Evolutionary conservation across 37 sponge, comb jelly and placozoan species (phyloP).

Genomic region (Hormiphora californensis): DNA sequence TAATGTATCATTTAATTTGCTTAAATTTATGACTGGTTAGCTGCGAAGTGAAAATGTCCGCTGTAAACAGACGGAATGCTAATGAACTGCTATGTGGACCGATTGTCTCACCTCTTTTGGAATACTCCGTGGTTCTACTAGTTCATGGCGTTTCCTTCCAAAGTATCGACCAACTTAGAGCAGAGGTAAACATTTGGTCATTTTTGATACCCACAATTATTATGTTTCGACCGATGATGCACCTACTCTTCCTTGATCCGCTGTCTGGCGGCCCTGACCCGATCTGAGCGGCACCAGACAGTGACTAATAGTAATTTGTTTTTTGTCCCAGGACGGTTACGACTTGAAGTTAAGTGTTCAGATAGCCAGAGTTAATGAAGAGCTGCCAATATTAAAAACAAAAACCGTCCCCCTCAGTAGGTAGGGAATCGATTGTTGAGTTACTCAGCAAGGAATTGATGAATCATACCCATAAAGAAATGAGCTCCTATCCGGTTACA

Average conservation of each 20-base stretch:
- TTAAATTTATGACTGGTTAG: too few species aligned
- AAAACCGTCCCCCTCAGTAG: not conserved
- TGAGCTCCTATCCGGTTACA: too few species aligned
- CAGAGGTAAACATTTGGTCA: not conserved
- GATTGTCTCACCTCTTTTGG: not conserved
- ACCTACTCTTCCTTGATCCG: too few species aligned
- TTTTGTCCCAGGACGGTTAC: too few species aligned
- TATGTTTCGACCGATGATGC: too few species aligned
- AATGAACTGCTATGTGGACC: constrained; percentile 41
- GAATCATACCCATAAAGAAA: not conserved
- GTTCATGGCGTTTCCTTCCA: not conserved
- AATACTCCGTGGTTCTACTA: constrained; percentile 10
- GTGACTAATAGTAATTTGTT: too few species aligned
- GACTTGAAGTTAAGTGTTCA: constrained; percentile 33
- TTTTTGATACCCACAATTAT: too few species aligned
- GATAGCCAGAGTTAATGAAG: constrained; percentile 15
- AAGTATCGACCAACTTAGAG: not conserved
- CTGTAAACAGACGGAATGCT: not conserved
- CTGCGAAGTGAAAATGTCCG: constrained; percentile 17
- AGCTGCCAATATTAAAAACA: not conserved
- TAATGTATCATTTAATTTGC: too few species aligned
- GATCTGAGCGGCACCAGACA: too few species aligned
- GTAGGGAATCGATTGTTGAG: not conserved
- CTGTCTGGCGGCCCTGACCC: too few species aligned
- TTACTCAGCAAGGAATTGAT: not conserved